These are phyloP conservation scores for Sympetrum striolatum DNA, from an alignment of 2,888 invertebrate species.

Conservation along the genomic window DNA sequence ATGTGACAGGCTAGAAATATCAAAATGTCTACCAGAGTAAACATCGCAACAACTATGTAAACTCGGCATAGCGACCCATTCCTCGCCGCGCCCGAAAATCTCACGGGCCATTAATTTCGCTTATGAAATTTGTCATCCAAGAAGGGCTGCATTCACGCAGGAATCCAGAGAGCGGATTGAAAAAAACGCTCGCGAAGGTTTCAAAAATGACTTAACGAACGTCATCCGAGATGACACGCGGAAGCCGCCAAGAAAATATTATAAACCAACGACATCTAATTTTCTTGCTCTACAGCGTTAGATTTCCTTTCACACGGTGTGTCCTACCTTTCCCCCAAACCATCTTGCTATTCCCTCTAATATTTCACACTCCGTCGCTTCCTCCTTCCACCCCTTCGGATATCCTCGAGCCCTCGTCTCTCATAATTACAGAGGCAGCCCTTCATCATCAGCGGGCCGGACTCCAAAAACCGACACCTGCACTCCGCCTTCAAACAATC, in stretches of 20 bases:
- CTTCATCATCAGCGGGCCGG: conserved; percentile 33
- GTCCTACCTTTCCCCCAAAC: conserved; percentile 4
- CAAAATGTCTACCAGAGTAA: too few relatives aligned
- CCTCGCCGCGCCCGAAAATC: too few relatives aligned
- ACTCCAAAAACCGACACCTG: conserved; percentile 40
- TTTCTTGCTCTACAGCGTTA: conserved; percentile 25
- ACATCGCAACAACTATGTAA: too few relatives aligned
- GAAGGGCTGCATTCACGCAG: not conserved
- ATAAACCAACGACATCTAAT: conserved; percentile 8
- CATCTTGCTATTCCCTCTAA: conserved; percentile 3
- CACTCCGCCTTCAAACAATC: conserved; percentile 34
- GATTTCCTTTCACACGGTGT: not conserved
- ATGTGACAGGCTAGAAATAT: too few relatives aligned
- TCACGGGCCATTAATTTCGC: too few relatives aligned
- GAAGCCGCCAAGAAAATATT: conserved; percentile 7
- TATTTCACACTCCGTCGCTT: conserved; percentile 22
- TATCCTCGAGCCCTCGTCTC: conserved; percentile 20
- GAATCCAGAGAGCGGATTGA: too few relatives aligned
- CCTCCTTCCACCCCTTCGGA: not conserved
- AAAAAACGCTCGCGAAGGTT: not conserved
- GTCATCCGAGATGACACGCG: not conserved
- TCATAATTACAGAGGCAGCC: conserved; percentile 25
- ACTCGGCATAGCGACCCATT: too few relatives aligned
- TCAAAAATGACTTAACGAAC: not conserved
- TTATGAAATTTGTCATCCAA: not conserved